These are phyloP conservation scores for Pampusana beccarii DNA, from an alignment of 2,113 vertebrate genomes.

Conservation along the genomic window DNA sequence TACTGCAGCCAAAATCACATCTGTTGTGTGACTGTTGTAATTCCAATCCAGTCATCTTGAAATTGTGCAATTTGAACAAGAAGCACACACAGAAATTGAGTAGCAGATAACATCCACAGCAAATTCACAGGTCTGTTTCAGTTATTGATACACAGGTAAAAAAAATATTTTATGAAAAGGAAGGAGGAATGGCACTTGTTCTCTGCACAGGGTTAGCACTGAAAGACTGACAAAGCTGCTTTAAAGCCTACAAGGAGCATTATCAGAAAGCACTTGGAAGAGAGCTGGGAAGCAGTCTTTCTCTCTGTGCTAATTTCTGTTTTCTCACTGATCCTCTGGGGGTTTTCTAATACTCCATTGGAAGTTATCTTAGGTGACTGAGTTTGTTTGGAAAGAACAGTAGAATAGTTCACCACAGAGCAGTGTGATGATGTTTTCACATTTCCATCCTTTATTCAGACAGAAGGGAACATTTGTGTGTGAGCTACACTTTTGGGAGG, in stretches of 20 bases:
- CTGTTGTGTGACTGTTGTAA: background rate
- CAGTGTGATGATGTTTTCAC: background rate
- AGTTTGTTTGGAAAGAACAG: background rate
- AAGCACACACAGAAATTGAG: background rate
- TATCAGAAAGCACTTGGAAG: background rate
- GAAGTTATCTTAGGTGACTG: background rate
- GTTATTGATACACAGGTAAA: background rate
- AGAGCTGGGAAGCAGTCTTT: background rate
- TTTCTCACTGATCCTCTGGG: background rate
- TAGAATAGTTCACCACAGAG: background rate
- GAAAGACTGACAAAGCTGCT: background rate
- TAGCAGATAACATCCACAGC: background rate
- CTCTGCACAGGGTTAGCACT: background rate
- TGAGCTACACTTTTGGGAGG: background rate
- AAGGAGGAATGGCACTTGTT: background rate
- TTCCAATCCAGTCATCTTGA: background rate
- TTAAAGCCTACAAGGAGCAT: background rate
- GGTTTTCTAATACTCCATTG: background rate
- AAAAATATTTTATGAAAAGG: background rate
- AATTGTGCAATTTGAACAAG: background rate
- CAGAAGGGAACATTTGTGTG: background rate
- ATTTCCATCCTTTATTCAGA: background rate
- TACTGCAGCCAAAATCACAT: background rate
- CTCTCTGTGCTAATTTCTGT: background rate
- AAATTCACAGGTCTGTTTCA: background rate